A percentile compares a stretch with the other conserved stretches of the same genome.
phyloP scores from a whole-genome alignment of 2,888 invertebrate genomes.

The Drosophila meridiana region DNA sequence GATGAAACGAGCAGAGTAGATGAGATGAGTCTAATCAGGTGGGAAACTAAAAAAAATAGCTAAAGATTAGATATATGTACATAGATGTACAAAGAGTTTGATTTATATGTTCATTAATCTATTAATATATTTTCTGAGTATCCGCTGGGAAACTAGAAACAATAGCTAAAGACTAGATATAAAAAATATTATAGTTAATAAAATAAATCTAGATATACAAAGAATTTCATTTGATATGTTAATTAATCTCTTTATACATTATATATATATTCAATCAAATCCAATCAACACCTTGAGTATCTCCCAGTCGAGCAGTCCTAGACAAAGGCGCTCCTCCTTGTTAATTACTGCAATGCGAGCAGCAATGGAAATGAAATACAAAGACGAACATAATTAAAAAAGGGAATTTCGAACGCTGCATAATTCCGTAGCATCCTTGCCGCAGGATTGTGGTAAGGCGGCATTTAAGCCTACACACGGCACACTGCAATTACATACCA shows the following conservation, averaged over 20 bases:
- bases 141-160: too few relatives aligned
- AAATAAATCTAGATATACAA: too few relatives aligned
- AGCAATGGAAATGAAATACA: conserved; percentile 38
- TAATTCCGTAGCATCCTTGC: conserved; percentile 51
- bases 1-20: not conserved
- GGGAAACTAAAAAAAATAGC: too few relatives aligned
- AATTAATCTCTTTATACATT: too few relatives aligned
- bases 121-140: too few relatives aligned
- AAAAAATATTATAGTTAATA: too few relatives aligned
- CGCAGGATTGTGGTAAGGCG: conserved; percentile 24
- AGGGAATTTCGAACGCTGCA: conserved; percentile 29
- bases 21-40: too few relatives aligned
- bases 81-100: too few relatives aligned
- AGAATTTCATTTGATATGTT: too few relatives aligned
- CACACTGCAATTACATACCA: conserved; percentile 30
- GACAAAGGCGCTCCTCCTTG: not conserved
- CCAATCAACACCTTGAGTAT: not conserved
- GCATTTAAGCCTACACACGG: conserved; percentile 29
- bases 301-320: not conserved
- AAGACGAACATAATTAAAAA: conserved; percentile 45
- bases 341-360: conserved; percentile 40
- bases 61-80: not conserved
- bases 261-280: too few relatives aligned
- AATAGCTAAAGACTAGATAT: too few relatives aligned
- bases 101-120: too few relatives aligned